Percentiles rank a stretch among this genome's conserved stretches.
These are phyloP conservation scores for Heteronetta atricapilla DNA, from an alignment of 2,113 vertebrate species.

Conservation along the genomic window DNA sequence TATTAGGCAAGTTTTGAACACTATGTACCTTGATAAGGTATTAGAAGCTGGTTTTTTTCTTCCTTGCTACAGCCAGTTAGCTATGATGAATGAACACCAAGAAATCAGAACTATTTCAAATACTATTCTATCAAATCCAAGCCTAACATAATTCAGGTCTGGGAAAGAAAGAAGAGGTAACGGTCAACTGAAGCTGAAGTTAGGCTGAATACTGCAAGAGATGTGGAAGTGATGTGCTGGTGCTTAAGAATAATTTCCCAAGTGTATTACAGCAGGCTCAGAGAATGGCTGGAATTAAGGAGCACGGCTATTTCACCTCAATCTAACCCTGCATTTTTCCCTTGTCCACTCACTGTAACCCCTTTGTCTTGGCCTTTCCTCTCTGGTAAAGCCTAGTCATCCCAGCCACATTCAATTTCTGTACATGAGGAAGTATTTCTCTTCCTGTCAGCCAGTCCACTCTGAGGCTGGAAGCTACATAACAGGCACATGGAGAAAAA, in stretches of 20 bases:
- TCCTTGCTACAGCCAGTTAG: not conserved
- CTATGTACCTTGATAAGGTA: not conserved
- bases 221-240: not conserved
- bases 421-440: not conserved
- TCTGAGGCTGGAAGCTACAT: not conserved
- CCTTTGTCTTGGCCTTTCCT: not conserved
- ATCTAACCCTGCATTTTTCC: accelerated
- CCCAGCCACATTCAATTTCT: not conserved
- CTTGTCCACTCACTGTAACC: not conserved
- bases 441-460: not conserved
- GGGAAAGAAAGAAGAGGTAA: not conserved
- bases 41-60: not conserved
- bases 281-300: not conserved
- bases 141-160: not conserved
- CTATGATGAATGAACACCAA: not conserved
- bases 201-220: not conserved
- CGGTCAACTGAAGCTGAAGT: not conserved
- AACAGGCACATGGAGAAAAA: not conserved
- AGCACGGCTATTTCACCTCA: not conserved
- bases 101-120: not conserved
- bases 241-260: not conserved
- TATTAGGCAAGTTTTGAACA: not conserved
- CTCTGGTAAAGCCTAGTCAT: not conserved
- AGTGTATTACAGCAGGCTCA: not conserved
- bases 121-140: not conserved